Evolutionary conservation across 2,888 invertebrate species (phyloP).

Genomic region (Ganaspis brasiliensis): DNA sequence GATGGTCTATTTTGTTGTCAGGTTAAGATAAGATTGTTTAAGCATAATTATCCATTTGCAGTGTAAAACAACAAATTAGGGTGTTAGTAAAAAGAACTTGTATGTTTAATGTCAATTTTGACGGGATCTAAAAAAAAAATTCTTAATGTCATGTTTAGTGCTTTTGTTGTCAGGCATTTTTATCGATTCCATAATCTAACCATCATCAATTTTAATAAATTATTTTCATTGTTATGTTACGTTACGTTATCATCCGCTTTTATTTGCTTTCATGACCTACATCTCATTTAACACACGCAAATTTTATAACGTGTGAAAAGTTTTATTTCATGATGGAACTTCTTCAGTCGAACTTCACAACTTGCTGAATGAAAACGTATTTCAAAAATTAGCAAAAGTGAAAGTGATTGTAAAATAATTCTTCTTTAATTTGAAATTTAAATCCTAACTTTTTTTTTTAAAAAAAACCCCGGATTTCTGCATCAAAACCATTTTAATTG

Average conservation of each 20-base stretch:
- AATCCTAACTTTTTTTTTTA: no score
- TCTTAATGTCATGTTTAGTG: not conserved
- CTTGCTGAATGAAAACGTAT: not conserved
- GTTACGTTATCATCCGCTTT: not conserved
- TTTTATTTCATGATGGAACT: not conserved
- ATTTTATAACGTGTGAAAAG: not conserved
- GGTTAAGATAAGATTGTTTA: not conserved
- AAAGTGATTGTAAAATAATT: not conserved
- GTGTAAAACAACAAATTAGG: not conserved
- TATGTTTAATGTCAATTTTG: not conserved
- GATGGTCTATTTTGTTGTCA: not conserved
- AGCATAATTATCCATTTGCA: not conserved
- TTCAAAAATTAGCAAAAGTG: not conserved
- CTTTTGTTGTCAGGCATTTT: not conserved
- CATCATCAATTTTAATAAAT: not conserved
- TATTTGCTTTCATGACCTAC: conserved; percentile 8
- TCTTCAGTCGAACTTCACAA: not conserved
- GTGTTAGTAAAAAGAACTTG: not conserved
- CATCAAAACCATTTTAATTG: no score
- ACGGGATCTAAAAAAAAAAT: not conserved
- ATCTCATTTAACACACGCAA: conserved; percentile 4
- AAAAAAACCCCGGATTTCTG: no score
- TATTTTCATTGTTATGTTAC: not conserved
- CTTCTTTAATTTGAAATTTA: no score
- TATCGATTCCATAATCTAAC: not conserved